Conservation (phyloP, 2,113 vertebrate genomes). For the Alosa alosa region DNA sequence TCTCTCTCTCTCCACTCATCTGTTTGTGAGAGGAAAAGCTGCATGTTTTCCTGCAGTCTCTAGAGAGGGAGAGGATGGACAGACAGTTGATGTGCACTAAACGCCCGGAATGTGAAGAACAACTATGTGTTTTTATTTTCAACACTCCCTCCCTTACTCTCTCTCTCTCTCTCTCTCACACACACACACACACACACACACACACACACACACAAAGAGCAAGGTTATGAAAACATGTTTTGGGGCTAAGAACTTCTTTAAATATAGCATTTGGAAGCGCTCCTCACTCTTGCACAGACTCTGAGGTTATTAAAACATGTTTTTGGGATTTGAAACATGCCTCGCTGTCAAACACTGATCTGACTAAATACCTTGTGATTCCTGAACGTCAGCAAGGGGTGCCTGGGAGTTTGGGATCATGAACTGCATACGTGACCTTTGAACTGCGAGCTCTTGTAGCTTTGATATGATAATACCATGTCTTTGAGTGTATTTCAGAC, state of each 20-base stretch:
- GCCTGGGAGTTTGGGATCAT: neutral
- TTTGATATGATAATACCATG: neutral
- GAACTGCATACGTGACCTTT: neutral
- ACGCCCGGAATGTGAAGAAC: neutral
- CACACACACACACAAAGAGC: slow-evolving; percentile 22
- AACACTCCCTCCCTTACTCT: neutral
- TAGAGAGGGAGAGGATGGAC: neutral
- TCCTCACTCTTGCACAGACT: neutral
- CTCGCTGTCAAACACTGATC: neutral
- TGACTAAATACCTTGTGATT: neutral
- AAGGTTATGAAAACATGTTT: too few relatives aligned
- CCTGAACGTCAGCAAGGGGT: neutral
- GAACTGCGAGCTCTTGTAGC: neutral
- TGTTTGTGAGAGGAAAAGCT: neutral
- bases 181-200: slow-evolving; percentile 8
- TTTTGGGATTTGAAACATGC: neutral
- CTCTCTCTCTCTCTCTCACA: neutral
- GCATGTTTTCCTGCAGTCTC: neutral
- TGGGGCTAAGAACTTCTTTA: too few relatives aligned
- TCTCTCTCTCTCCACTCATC: neutral
- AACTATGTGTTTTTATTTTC: neutral
- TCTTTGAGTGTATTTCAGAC: neutral
- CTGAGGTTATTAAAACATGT: neutral
- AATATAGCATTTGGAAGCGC: neutral
- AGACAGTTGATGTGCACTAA: neutral